phyloP scores from a whole-genome alignment of 2,797 vertebrate genomes.

The Oophaga sylvatica region DNA sequence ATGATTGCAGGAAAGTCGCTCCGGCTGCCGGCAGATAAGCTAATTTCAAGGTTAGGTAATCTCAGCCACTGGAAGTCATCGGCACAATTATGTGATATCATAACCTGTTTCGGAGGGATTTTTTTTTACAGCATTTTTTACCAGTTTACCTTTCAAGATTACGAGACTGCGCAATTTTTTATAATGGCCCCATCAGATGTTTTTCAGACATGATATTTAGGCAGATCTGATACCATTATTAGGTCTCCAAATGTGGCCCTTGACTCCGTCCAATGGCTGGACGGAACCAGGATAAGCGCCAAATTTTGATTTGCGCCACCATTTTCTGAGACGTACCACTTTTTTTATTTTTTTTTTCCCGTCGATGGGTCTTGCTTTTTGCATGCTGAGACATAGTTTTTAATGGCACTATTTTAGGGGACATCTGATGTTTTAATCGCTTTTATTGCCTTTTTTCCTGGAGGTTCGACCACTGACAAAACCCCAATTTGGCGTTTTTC shows the following conservation, averaged over 20 bases:
- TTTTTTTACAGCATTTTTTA: not conserved
- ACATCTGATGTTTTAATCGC: no score
- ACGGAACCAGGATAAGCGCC: no score
- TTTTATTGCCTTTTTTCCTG: no score
- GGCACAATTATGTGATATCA: not conserved
- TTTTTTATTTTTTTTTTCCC: no score
- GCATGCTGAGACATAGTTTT: no score
- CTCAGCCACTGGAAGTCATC: not conserved
- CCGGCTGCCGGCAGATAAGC: not conserved
- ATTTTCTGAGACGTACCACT: not conserved
- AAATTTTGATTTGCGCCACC: not conserved
- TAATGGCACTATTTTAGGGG: no score
- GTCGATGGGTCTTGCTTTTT: no score
- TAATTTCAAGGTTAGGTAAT: slow-evolving; percentile 12
- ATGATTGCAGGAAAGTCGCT: not conserved
- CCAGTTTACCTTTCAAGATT: not conserved
- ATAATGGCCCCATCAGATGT: not conserved
- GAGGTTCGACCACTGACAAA: no score
- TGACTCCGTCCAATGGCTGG: no score
- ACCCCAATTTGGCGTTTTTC: no score
- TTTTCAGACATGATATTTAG: not conserved
- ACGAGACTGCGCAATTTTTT: not conserved
- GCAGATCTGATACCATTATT: not conserved
- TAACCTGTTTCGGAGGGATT: not conserved
- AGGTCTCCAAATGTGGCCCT: no score